These are phyloP conservation scores for Pantherophis vulpinus DNA, from an alignment of 2,797 vertebrate species.

Conservation along the genomic window DNA sequence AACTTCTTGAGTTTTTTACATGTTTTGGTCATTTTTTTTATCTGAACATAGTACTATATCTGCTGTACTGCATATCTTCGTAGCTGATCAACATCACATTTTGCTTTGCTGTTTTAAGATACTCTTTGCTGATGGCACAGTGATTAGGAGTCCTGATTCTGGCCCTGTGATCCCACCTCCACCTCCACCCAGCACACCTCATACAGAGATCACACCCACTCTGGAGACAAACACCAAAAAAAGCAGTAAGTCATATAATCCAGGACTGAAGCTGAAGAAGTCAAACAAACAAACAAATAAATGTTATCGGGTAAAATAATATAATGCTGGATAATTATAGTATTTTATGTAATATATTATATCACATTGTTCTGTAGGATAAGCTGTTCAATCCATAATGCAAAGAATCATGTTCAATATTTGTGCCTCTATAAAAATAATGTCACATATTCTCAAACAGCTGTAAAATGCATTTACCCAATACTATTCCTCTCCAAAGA, in stretches of 20 bases:
- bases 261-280: not conserved
- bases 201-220: conserved; percentile 5
- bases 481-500: not conserved
- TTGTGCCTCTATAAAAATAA: not conserved
- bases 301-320: not conserved
- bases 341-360: not conserved
- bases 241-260: conserved; percentile 60
- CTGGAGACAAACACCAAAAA: conserved; percentile 55
- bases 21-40: not conserved
- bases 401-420: not conserved
- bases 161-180: conserved; percentile 71
- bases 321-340: not conserved
- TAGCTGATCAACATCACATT: conserved; percentile 1
- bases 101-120: conserved; percentile 70
- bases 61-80: not conserved
- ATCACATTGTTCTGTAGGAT: not conserved
- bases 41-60: not conserved
- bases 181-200: not conserved
- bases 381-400: not conserved
- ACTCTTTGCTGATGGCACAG: conserved; percentile 85
- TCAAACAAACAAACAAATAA: not conserved
- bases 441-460: not conserved
- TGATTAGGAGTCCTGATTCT: conserved; percentile 78
- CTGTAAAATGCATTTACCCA: not conserved
- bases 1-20: not conserved